These are phyloP conservation scores for Corvus cornix DNA, from an alignment of 2,113 vertebrate species.

Conservation along the genomic window DNA sequence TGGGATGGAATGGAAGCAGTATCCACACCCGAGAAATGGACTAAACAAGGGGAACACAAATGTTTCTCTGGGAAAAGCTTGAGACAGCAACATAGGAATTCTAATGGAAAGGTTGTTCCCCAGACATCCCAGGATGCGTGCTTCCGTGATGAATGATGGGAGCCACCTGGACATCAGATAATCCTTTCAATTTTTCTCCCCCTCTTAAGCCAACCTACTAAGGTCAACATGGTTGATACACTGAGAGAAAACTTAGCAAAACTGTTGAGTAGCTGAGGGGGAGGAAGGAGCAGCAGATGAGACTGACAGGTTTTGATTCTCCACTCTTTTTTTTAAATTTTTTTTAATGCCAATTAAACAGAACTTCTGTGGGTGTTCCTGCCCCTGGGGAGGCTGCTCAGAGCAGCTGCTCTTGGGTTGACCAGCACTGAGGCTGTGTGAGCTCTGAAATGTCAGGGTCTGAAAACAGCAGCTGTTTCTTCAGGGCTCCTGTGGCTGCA, in stretches of 20 bases:
- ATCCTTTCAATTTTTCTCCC: background rate
- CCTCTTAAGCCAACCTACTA: background rate
- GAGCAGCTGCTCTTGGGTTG: background rate
- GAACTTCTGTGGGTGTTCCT: background rate
- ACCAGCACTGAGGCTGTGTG: background rate
- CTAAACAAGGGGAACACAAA: background rate
- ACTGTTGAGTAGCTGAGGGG: background rate
- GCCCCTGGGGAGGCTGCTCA: background rate
- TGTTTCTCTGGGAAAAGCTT: background rate
- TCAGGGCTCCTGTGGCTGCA: background rate
- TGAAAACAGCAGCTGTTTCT: background rate
- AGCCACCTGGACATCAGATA: background rate
- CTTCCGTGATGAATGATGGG: background rate
- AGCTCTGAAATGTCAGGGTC: background rate
- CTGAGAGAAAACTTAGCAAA: background rate
- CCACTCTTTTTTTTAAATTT: background rate
- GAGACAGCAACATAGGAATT: background rate
- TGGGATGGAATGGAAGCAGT: background rate
- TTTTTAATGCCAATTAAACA: background rate
- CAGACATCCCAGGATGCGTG: background rate
- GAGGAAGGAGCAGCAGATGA: background rate
- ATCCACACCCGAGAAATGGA: background rate
- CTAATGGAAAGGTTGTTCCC: background rate
- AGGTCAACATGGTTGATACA: accelerated
- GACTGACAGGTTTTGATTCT: background rate